Evolutionary conservation across 1,140 invertebrate genomes (phyloP).

Genomic region (Drosophila kikkawai): DNA sequence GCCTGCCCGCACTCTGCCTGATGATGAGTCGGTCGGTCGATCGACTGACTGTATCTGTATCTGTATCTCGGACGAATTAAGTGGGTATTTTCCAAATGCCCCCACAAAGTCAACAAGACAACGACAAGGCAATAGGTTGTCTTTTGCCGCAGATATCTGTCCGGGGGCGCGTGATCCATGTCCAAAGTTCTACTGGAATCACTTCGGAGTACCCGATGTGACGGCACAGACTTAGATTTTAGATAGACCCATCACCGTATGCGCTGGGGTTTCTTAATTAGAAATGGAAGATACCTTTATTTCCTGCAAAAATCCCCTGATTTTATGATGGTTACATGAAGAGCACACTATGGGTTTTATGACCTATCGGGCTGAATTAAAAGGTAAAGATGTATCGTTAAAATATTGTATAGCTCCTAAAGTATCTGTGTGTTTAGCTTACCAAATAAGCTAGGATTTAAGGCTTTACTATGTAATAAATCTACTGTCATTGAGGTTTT

Average conservation of each 20-base stretch:
- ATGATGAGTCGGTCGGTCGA: conserved; percentile 23
- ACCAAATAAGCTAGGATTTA: background rate
- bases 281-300: conserved; percentile 19
- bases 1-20: conserved; percentile 11
- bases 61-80: conserved; percentile 35
- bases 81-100: conserved; percentile 46
- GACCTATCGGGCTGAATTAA: background rate
- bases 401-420: conserved; percentile 2
- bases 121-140: conserved; percentile 28
- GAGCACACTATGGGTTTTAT: background rate
- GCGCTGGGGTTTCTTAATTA: conserved; percentile 53
- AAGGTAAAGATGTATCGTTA: background rate
- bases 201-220: conserved; percentile 41
- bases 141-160: conserved; percentile 37
- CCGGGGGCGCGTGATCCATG: conserved; percentile 29
- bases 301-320: conserved; percentile 2
- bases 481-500: background rate
- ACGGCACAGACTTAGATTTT: conserved; percentile 37
- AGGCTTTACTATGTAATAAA: background rate
- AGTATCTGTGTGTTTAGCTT: background rate
- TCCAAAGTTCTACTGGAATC: conserved; percentile 25
- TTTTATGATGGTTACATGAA: conserved; percentile 22
- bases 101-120: conserved; percentile 41
- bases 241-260: conserved; percentile 16
- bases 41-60: conserved; percentile 26